Conservation (phyloP, 2,888 invertebrate genomes). For the Lutraria lutraria region DNA sequence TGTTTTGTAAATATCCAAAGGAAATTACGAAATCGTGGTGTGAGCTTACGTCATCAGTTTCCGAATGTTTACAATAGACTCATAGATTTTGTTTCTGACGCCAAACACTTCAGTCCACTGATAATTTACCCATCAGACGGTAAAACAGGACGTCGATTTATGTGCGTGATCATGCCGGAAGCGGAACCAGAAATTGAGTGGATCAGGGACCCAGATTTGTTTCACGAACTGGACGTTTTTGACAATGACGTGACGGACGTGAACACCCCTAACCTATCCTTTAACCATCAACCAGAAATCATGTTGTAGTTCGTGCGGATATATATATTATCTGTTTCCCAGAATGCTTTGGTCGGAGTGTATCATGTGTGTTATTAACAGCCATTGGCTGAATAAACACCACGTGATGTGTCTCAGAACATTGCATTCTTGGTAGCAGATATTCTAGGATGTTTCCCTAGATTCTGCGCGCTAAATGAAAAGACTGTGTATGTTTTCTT, state of each 20-base stretch:
- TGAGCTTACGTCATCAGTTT: conserved; percentile 93
- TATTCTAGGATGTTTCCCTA: not conserved
- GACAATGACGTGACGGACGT: conserved; percentile 56
- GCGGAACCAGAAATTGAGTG: conserved; percentile 79
- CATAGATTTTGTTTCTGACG: conserved; percentile 91
- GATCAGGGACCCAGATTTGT: conserved; percentile 69
- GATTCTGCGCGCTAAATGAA: not conserved
- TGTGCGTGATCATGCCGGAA: conserved; percentile 83
- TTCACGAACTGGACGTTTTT: conserved; percentile 67
- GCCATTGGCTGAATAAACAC: not conserved
- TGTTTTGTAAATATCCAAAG: conserved; percentile 90
- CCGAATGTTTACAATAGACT: conserved; percentile 95
- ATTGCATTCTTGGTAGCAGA: conserved; percentile 5
- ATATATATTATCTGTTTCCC: not conserved
- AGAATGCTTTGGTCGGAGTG: not conserved
- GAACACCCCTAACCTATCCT: conserved; percentile 49
- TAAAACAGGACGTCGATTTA: conserved; percentile 76
- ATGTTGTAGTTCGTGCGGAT: conserved; percentile 30
- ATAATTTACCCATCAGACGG: conserved; percentile 78
- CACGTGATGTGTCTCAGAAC: not conserved
- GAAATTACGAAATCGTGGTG: conserved; percentile 93
- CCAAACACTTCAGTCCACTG: conserved; percentile 77
- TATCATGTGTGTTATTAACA: not conserved
- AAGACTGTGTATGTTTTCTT: not conserved
- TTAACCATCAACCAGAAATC: conserved; percentile 45